Evolutionary conservation across 2,888 invertebrate species (phyloP), one percentile per base, ranked within the genome.

Genomic region (Scaptomyza flava): DNA sequence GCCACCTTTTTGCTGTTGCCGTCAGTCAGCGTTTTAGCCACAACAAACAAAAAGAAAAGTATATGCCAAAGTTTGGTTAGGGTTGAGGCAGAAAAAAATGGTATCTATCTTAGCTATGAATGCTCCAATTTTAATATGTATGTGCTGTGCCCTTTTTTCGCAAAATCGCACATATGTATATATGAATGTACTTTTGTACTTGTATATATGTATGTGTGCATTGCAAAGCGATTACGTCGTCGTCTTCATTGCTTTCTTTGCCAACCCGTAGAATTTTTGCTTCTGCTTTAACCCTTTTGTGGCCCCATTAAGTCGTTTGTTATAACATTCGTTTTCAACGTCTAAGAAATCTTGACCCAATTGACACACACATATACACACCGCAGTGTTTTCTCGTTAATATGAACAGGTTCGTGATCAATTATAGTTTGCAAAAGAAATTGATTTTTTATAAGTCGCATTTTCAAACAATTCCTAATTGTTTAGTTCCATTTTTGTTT

Each of bases 141-240:
- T 59, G 60, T 62, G 38, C 31, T 65, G 43, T 60, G 46, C 43
- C 58, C 54, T 60, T 46, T 54, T 59, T 77, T 69, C 42, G 43
- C 62, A 51, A 17, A 17, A 17, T 17, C 51, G 42, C 42, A 45
- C 58, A 65, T 36, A 27, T 6, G 6, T 6, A 6, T 6, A 27
- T 27, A 27, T 27, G 27, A 20, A 57, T 12, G 30, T 38, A 51
- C 17, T 8, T 12, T n/a, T 34, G 3, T 41, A 23, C 23, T 20
- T 59, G 33, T 27, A 6, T 52, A 27, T 54, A 46, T 48, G 27
- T 68, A 51, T 60, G 59, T 73, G 78, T 74, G 72, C 87, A 89
- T 89, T 82, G 77, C 82, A 68, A 76, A 79, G 79, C 80, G 87
- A 89, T 87, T 88, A 87, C 87, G 87, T 89, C 78, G 83, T 69